Base-by-base conservation (phyloP, 2,113 vertebrate species). In the Indri indri region DNA sequence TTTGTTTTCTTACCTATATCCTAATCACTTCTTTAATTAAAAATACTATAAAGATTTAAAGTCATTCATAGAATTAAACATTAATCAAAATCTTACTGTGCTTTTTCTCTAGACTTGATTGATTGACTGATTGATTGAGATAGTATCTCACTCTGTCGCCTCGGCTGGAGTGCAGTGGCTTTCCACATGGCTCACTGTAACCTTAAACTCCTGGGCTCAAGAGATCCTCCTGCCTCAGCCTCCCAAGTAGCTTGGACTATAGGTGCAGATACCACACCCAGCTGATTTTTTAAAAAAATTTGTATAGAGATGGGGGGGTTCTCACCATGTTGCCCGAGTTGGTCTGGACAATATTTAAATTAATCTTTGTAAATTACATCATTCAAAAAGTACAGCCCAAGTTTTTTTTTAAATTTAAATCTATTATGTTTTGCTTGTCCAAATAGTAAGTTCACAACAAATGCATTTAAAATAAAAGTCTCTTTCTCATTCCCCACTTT, bases 1-100 rank as follows among this genome's bases (percentile, higher is more conserved):
- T 88, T 91, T 91, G 59, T 90, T 97, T 95, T 91, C 59, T 90
- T 93, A 74, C 47, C 47, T 68, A 88, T 85, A 57, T 84, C 40
- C 42, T 30, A 87, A 40, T 73, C 18, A 80, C 8, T 87, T 91
- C 74, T 91, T 94, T 71, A 81, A 74, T 90, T 81, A 66, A 97
- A 95, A 90, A n/a, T 61, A 42, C 61, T 73, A 57, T 30, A 34
- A 85, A 71, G 37, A 88, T 85, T 76, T 68, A 50, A 84, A 94
- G 57, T 95, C 17, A 27, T 59, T 74, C 27, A 76, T 91, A 66
- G 40, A 79, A 81, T 79, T 88, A 66, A 88, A 45, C 16, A 68
- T 91, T 54, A 94, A 87, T 96, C 45, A 57, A 88, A 96, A 88
- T 82, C 11, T 92, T 42, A 84, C 20, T 94, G 9, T 70, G 32